Evolutionary conservation across 2,113 vertebrate genomes (phyloP), one percentile per base, ranked within the genome.

Genomic region (Eubucco bourcierii): DNA sequence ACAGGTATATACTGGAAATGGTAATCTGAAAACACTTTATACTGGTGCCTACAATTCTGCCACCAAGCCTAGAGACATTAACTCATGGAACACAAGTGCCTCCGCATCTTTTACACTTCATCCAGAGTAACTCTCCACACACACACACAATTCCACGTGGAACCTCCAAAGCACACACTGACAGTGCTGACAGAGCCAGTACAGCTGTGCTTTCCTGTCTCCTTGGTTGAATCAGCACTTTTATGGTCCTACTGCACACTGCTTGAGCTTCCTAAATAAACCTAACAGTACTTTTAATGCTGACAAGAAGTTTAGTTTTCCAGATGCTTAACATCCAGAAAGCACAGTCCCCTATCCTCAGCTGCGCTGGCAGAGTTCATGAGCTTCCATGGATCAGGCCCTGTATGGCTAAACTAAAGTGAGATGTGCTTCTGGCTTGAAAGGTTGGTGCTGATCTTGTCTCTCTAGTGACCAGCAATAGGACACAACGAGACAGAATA

Each of bases 261-360:
- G 27, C 17, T 19, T 29, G 7, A 20, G 37, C 63, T 41, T 60
- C 47, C 17, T n/a, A 75, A 82, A 81, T 4, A 56, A 74, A 47
- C 3, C 1, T 4, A 28, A 34, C 0, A 2, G 10, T 21, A 6
- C 4, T 78, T 59, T 7, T 75, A 46, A 70, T 16, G 24, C 2
- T 34, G 19, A 77, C 31, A 55, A 0, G 21, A 46, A 52, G 21
- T 24, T 23, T 3, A 13, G 13, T 56, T 73, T 67, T 64, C n/a
- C 41, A 74, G 41, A 87, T 58, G 18, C 6, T 61, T 15, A 47
- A 53, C 24, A 52, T 56, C 21, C 10, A 81, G 58, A 70, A 39
- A n/a, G 71, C 4, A 20, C 39, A 33, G 27, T 15, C 33, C 44
- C 46, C n/a, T 47, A 58, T 6, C 58, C 67, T 81, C 75, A 66